These are phyloP conservation scores for Laodelphax striatellus DNA, from an alignment of 1,140 invertebrate genomes.

Conservation along the genomic window DNA sequence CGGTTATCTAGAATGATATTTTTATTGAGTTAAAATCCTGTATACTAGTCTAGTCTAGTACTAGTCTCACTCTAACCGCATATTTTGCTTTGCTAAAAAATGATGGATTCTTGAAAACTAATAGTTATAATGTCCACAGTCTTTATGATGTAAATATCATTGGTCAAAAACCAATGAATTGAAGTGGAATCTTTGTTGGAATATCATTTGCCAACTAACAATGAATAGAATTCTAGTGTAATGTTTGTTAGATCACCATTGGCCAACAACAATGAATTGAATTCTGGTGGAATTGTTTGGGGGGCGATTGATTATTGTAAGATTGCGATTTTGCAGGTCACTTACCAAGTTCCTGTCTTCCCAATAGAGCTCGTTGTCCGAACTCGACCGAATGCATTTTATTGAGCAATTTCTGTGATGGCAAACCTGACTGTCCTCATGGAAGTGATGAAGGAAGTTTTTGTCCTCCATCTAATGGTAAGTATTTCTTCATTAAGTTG, in stretches of 20 bases:
- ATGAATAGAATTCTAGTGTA: too few species aligned
- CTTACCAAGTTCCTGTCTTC: constrained; percentile 26
- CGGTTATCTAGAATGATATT: too few species aligned
- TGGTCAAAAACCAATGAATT: too few species aligned
- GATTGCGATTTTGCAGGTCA: constrained; percentile 22
- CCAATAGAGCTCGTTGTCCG: constrained; percentile 7
- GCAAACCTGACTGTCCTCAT: constrained; percentile 48
- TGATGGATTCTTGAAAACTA: too few species aligned
- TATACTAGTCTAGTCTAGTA: too few species aligned
- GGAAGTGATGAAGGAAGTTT: constrained; percentile 49
- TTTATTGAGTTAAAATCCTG: too few species aligned
- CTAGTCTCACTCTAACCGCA: too few species aligned
- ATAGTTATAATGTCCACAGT: too few species aligned
- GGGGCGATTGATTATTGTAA: background rate
- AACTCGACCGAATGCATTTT: constrained; percentile 33
- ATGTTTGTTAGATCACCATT: background rate
- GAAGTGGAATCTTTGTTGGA: too few species aligned
- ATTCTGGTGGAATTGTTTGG: background rate
- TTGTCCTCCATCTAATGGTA: constrained; percentile 23
- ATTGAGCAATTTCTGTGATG: constrained; percentile 45
- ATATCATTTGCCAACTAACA: too few species aligned
- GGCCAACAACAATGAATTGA: background rate
- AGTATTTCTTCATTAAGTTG: background rate
- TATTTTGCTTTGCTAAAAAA: too few species aligned
- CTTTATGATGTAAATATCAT: too few species aligned